phyloP scores from a whole-genome alignment of 2,888 invertebrate species.

The Pimpla rufipes region DNA sequence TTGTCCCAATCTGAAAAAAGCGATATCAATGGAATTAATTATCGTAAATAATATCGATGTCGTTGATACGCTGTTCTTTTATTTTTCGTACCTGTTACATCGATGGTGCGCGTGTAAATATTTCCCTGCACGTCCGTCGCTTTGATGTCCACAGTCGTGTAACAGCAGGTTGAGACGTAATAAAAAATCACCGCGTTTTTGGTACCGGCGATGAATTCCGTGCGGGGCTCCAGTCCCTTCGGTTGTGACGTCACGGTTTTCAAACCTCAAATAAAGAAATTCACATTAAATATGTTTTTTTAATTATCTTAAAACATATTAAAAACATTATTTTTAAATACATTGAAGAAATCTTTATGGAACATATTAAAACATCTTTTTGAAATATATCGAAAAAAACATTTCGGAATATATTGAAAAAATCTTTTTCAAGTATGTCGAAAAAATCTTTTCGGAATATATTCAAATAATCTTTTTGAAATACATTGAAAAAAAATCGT shows the following conservation, averaged over 20 bases:
- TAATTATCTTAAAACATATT: neutral
- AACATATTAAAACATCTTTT: too few relatives aligned
- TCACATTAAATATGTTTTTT: neutral
- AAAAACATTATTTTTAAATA: too few relatives aligned
- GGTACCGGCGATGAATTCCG: slow-evolving; percentile 89
- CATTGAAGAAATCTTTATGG: too few relatives aligned
- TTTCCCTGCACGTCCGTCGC: slow-evolving; percentile 91
- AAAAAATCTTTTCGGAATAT: neutral
- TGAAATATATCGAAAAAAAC: too few relatives aligned
- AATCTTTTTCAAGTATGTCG: too few relatives aligned
- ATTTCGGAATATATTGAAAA: too few relatives aligned
- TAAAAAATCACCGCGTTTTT: slow-evolving; percentile 89
- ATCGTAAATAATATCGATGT: neutral
- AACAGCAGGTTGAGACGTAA: slow-evolving; percentile 91
- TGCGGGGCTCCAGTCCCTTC: slow-evolving; percentile 88
- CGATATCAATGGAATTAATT: too few relatives aligned
- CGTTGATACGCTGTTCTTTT: too few relatives aligned
- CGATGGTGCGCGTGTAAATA: slow-evolving; percentile 88
- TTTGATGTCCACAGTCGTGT: slow-evolving; percentile 89
- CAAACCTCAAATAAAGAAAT: slow-evolving; percentile 75
- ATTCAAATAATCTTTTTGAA: too few relatives aligned
- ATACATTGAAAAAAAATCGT: too few relatives aligned
- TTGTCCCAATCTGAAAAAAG: slow-evolving; percentile 86
- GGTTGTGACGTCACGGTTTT: slow-evolving; percentile 81
- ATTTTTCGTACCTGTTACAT: slow-evolving; percentile 86